Percentiles rank a stretch among this genome's conserved stretches.
phyloP scores from a whole-genome alignment of 2,797 vertebrate species.

The Betta splendens region DNA sequence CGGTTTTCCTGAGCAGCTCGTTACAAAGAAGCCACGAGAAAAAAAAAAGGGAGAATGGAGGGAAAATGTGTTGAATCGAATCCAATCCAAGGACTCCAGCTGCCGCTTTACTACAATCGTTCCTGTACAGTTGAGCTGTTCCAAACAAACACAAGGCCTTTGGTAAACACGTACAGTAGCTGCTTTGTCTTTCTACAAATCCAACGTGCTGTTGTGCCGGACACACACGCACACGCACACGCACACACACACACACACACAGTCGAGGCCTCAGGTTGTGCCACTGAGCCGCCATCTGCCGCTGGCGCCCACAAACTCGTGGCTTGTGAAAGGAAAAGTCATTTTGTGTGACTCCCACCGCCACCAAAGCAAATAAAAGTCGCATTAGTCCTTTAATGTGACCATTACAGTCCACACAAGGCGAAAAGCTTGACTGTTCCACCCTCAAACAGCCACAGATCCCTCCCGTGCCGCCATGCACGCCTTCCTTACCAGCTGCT shows the following conservation, averaged over 20 bases:
- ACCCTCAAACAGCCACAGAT: constrained; percentile 31
- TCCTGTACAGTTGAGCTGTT: constrained; percentile 1
- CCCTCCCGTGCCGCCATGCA: constrained; percentile 20
- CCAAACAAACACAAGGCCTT: not conserved
- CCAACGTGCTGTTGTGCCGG: not conserved
- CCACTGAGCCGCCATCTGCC: constrained; percentile 69
- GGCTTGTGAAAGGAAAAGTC: constrained; percentile 27
- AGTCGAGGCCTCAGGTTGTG: constrained; percentile 30
- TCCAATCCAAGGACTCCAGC: constrained; percentile 11
- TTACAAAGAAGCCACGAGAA: not conserved
- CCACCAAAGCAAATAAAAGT: constrained; percentile 44
- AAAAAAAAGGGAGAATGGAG: not conserved
- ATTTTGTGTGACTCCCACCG: constrained; percentile 18
- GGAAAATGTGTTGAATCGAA: constrained; percentile 6
- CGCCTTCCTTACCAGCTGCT: constrained; percentile 91
- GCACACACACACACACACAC: constrained; percentile 9
- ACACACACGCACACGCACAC: constrained; percentile 9
- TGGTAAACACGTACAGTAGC: not conserved
- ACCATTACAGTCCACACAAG: constrained; percentile 23
- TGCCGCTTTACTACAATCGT: not conserved
- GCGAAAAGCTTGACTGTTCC: constrained; percentile 16
- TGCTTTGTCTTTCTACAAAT: not conserved
- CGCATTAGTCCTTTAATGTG: constrained; percentile 1
- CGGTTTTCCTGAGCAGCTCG: not conserved
- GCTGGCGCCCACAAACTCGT: constrained; percentile 31